Conservation (phyloP, 2,113 vertebrate genomes). For the Microcebus griseorufus region DNA sequence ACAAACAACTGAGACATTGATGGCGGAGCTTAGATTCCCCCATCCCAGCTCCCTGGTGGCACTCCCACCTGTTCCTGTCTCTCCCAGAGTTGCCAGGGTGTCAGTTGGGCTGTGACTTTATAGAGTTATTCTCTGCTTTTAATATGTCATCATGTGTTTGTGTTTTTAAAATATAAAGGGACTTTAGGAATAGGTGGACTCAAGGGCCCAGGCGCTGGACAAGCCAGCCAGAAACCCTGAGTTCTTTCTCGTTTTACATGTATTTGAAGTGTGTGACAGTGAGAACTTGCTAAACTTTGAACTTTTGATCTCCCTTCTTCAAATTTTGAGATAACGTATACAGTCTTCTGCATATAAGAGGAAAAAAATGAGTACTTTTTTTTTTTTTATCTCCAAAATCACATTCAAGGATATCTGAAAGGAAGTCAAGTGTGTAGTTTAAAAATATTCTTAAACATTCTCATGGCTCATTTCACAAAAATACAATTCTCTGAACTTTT, state of each 20-base stretch:
- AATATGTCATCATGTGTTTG: not conserved
- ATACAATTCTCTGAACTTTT: not conserved
- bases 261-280: not conserved
- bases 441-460: constrained; percentile 21
- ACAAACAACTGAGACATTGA: not conserved
- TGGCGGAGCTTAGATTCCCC: not conserved
- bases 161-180: not conserved
- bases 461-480: constrained; percentile 29
- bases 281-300: not conserved
- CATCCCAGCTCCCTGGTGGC: not conserved
- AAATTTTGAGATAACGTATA: not conserved
- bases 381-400: not conserved
- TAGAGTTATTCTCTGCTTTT: not conserved
- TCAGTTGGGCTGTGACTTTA: not conserved
- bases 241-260: not conserved
- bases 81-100: not conserved
- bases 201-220: not conserved
- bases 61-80: not conserved
- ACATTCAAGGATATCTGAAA: not conserved
- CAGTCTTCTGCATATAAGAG: not conserved
- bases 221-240: not conserved
- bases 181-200: not conserved
- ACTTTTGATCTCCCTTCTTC: not conserved
- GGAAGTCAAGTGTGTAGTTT: constrained; percentile 20
- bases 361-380: not conserved